Base-by-base conservation (phyloP, 2,797 vertebrate genomes). In the Protosalanx chinensis region DNA sequence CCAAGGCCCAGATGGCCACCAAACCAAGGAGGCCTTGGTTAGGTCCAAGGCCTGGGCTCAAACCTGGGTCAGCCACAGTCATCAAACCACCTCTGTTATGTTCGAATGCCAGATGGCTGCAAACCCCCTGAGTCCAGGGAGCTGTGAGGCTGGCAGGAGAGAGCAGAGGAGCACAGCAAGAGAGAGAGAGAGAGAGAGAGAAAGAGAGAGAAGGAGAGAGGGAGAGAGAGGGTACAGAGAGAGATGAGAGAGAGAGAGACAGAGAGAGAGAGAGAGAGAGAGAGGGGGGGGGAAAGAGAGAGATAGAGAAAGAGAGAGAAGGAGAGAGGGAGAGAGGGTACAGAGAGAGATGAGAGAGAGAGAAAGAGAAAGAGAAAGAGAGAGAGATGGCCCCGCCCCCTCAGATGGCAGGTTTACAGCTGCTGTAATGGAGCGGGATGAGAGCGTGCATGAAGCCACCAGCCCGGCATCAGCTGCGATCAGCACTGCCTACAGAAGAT, bases 401-500 rank as follows among this genome's bases (percentile, higher is more conserved):
- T 61, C 70, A 70, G 53, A 62, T 71, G 83, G 64, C 84, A 83
- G 79, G 53, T 88, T 89, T 86, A 90, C 84, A 71, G 81, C 76
- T 69, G 71, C 71, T 80, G 84, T 90, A 89, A 89, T 88, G 71
- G 81, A 82, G 80, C 74, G 71, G 58, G 37, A 76, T 82, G 81
- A 79, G 69, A 64, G 73, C 27, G 49, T 67, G 74, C 71, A 74
- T 74, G 77, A 76, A 75, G 77, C 62, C 51, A 4, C 41, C 20
- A 3, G 8, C 32, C 53, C 69, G 71, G 76, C 71, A 79, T 79
- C 75, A 80, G 79, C 73, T 71, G 6, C 35, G 7, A 75, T 64
- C 76, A 70, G 32, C 79, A 70, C 70, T 76, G 49, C 74, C 67
- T 63, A 77, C 75, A 56, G 46, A 49, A 59, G 33, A 59, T 76